phyloP scores from a whole-genome alignment of 2,888 invertebrate genomes.

The Eupithecia insigniata region DNA sequence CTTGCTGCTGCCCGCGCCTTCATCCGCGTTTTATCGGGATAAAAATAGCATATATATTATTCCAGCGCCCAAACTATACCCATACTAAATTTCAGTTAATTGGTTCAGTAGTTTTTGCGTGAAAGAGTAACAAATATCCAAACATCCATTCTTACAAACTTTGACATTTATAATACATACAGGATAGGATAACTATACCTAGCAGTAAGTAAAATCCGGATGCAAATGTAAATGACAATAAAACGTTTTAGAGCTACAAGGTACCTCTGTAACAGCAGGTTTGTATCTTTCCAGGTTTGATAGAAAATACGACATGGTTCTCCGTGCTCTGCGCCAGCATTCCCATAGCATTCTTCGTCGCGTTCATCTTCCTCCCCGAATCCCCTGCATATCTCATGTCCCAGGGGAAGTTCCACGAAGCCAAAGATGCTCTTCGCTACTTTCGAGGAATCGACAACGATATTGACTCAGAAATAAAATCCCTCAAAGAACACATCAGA shows the following conservation, averaged over 20 bases:
- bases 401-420: conserved; percentile 82
- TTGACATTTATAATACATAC: no score
- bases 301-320: conserved; percentile 69
- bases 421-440: conserved; percentile 84
- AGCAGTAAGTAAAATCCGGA: neutral
- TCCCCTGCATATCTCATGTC: conserved; percentile 86
- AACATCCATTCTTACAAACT: no score
- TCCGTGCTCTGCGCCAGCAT: conserved; percentile 72
- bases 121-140: no score
- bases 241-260: neutral
- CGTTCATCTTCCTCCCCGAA: conserved; percentile 88
- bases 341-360: conserved; percentile 75
- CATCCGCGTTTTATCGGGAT: no score
- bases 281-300: conserved; percentile 67
- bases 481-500: conserved; percentile 75
- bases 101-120: no score
- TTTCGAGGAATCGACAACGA: conserved; percentile 86
- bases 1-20: no score
- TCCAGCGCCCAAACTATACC: no score
- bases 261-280: neutral
- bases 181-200: no score
- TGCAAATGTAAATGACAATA: neutral
- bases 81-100: no score
- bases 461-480: conserved; percentile 81
- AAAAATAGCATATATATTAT: no score